Evolutionary conservation across 2,888 invertebrate genomes (phyloP).

Genomic region (Watsonalla cultraria): DNA sequence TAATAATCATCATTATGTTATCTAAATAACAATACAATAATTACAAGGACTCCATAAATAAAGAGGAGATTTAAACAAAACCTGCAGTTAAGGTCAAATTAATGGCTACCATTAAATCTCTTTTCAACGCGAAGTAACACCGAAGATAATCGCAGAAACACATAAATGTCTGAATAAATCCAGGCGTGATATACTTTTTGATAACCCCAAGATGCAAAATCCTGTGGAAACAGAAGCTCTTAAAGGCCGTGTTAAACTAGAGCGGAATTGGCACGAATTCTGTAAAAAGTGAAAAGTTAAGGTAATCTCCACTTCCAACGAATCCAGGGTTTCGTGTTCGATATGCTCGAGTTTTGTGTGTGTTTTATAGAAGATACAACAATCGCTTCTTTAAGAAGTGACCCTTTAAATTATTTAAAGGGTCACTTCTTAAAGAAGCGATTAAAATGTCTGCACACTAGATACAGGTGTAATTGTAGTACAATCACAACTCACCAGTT

Average conservation of each 20-base stretch:
- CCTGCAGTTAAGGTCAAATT: conserved; percentile 1
- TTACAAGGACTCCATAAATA: background rate
- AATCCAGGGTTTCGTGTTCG: no score
- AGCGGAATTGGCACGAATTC: background rate
- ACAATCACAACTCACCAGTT: no score
- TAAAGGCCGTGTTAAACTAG: background rate
- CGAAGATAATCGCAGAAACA: conserved; percentile 9
- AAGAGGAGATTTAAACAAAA: background rate
- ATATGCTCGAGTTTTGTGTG: no score
- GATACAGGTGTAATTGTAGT: no score
- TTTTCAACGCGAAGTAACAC: background rate
- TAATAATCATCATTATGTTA: no score
- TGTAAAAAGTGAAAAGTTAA: background rate
- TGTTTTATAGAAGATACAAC: no score
- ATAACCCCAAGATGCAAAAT: conserved; percentile 23
- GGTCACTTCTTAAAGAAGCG: no score
- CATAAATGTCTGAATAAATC: conserved; percentile 24
- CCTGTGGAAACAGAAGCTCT: conserved; percentile 5
- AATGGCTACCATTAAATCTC: background rate
- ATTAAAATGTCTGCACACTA: no score
- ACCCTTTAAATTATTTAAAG: no score
- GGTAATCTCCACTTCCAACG: no score
- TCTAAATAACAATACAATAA: background rate
- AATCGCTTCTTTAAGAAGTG: no score
- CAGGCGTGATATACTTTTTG: conserved; percentile 13